A percentile compares a stretch with the other conserved stretches of the same genome.
Evolutionary conservation across 2,797 vertebrate species (phyloP).

Genomic region (Arnoldichthys spilopterus): DNA sequence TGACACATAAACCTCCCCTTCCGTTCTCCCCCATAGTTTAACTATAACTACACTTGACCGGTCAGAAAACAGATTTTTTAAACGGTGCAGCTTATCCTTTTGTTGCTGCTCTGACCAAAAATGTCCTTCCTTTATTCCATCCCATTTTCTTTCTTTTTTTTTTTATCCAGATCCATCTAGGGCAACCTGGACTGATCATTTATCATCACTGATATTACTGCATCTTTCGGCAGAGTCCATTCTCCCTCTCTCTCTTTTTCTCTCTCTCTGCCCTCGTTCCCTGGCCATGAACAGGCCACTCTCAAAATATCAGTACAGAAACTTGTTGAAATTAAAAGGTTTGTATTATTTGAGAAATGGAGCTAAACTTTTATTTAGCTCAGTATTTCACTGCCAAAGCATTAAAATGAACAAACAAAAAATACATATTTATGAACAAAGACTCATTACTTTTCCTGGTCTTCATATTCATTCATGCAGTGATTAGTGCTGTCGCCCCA

Average conservation of each 20-base stretch:
- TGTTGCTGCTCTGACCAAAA: slow-evolving; percentile 22
- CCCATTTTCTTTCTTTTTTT: slow-evolving; percentile 36
- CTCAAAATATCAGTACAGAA: neutral
- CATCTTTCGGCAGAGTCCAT: slow-evolving; percentile 59
- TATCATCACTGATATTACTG: slow-evolving; percentile 58
- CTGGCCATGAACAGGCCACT: neutral
- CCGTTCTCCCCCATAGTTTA: neutral
- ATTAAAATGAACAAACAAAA: too few relatives aligned
- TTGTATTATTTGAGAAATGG: too few relatives aligned
- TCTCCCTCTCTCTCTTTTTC: slow-evolving; percentile 52
- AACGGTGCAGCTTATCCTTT: slow-evolving; percentile 29
- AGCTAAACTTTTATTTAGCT: too few relatives aligned
- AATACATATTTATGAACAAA: too few relatives aligned
- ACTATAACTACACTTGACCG: neutral
- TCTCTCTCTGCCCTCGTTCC: neutral
- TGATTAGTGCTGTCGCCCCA: too few relatives aligned
- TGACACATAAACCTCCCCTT: too few relatives aligned
- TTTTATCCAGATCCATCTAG: slow-evolving; percentile 48
- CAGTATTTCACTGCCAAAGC: too few relatives aligned
- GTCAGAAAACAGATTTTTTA: slow-evolving; percentile 41
- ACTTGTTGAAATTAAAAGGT: neutral
- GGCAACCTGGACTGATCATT: slow-evolving; percentile 49
- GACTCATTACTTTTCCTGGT: too few relatives aligned
- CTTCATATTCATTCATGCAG: too few relatives aligned
- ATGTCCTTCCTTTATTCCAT: slow-evolving; percentile 26